phyloP scores from a whole-genome alignment of 2,888 invertebrate species.

The Caenorhabditis angaria region DNA sequence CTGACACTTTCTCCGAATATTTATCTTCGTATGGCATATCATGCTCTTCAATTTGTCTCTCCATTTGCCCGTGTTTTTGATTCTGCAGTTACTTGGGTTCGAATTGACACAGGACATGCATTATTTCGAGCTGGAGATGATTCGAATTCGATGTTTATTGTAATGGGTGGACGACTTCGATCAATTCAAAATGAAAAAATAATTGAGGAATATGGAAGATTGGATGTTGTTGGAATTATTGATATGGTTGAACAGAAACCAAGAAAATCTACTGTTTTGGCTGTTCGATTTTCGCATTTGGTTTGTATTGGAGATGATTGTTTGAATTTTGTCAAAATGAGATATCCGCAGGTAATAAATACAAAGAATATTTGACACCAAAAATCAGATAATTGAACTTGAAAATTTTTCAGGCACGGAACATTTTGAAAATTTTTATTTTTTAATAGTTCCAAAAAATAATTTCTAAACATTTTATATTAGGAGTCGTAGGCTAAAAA shows the following conservation, averaged over 20 bases:
- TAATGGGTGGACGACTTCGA: conserved; percentile 41
- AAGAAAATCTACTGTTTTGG: conserved; percentile 92
- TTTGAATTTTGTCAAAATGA: conserved; percentile 91
- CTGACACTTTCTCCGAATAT: conserved; percentile 24
- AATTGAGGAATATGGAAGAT: conserved; percentile 40
- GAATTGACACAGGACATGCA: conserved; percentile 39
- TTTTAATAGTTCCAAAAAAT: no score
- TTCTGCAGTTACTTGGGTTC: conserved; percentile 34
- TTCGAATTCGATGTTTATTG: conserved; percentile 37
- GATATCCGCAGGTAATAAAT: conserved; percentile 92
- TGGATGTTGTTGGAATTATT: conserved; percentile 35
- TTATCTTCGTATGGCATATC: conserved; percentile 31
- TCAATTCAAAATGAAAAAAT: conserved; percentile 30
- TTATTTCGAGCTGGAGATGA: conserved; percentile 32
- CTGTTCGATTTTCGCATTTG: conserved; percentile 83
- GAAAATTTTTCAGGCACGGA: no score
- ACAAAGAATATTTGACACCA: no score
- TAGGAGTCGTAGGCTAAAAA: no score
- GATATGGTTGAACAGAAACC: conserved; percentile 47
- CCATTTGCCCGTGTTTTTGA: conserved; percentile 41
- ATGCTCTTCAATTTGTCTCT: conserved; percentile 35
- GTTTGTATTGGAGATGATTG: conserved; percentile 89
- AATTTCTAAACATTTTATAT: no score
- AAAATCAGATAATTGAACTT: no score
- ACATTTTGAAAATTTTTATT: no score